These are phyloP conservation scores for Luehdorfia chinensis DNA, from an alignment of 1,140 invertebrate genomes.

Conservation along the genomic window DNA sequence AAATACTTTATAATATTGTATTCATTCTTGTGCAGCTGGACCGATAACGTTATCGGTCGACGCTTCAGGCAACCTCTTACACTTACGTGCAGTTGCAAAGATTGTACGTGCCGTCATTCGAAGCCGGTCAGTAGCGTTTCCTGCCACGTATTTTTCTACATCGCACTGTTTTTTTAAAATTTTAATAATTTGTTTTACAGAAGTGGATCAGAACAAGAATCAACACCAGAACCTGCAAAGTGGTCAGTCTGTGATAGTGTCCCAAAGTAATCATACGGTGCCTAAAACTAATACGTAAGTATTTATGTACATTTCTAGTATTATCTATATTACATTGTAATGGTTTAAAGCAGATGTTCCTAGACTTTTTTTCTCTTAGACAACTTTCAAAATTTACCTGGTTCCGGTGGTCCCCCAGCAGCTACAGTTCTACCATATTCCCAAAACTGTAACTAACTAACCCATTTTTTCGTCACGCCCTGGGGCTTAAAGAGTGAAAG, in stretches of 20 bases:
- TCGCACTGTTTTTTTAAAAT: conserved; percentile 7
- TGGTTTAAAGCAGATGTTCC: too few species aligned
- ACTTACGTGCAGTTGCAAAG: conserved; percentile 64
- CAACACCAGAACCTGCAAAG: conserved; percentile 33
- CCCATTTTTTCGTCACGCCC: too few species aligned
- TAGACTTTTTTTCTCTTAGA: too few species aligned
- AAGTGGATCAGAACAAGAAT: conserved; percentile 34
- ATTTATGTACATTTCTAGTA: too few species aligned
- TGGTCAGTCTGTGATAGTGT: conserved; percentile 71
- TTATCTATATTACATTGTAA: too few species aligned
- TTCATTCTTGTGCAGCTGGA: conserved; percentile 25
- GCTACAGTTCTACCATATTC: too few species aligned
- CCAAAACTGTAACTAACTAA: too few species aligned
- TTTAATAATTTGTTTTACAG: conserved; percentile 31
- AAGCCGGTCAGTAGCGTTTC: conserved; percentile 36
- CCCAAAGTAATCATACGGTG: conserved; percentile 48
- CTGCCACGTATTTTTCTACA: not conserved
- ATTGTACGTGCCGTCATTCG: conserved; percentile 59
- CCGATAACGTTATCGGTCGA: conserved; percentile 64
- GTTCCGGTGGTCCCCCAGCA: too few species aligned
- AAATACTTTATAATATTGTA: too few species aligned
- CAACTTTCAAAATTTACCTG: too few species aligned
- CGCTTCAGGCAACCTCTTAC: conserved; percentile 57
- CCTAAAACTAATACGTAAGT: conserved; percentile 43
- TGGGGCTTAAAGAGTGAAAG: too few species aligned